A percentile compares a stretch with the other conserved stretches of the same genome.
Evolutionary conservation across 2,113 vertebrate genomes (phyloP).

Genomic region (Syngnathus floridae): DNA sequence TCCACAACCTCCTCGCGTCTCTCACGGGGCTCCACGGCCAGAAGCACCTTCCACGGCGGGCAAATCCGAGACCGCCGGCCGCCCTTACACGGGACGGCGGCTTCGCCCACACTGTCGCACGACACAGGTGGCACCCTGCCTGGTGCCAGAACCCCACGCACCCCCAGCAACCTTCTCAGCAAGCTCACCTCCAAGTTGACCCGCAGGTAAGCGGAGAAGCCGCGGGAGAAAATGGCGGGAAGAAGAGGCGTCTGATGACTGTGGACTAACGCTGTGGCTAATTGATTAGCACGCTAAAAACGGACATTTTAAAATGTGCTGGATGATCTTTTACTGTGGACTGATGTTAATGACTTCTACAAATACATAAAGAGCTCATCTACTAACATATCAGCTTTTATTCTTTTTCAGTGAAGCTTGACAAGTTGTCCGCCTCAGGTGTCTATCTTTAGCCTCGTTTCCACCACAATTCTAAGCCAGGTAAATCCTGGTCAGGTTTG

Average conservation of each 20-base stretch:
- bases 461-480: not conserved
- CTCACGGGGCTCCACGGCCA: constrained; percentile 79
- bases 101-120: constrained; percentile 79
- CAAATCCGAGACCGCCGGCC: constrained; percentile 83
- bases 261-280: not conserved
- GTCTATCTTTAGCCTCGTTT: not conserved
- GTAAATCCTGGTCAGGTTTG: not conserved
- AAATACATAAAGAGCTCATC: constrained; percentile 25
- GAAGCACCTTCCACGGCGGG: constrained; percentile 92
- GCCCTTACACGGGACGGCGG: constrained; percentile 75
- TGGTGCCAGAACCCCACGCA: constrained; percentile 75
- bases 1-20: constrained; percentile 78
- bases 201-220: constrained; percentile 78
- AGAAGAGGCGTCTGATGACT: not conserved
- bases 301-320: not conserved
- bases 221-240: not conserved
- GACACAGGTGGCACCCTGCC: constrained; percentile 76
- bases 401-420: constrained; percentile 25
- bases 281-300: not conserved
- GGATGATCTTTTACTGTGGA: not conserved
- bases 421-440: constrained; percentile 23
- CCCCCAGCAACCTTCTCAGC: constrained; percentile 86
- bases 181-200: constrained; percentile 92
- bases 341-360: not conserved
- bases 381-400: constrained; percentile 49